Base-by-base conservation (phyloP, 2,797 vertebrate genomes). In the Eospalax fontanierii region DNA sequence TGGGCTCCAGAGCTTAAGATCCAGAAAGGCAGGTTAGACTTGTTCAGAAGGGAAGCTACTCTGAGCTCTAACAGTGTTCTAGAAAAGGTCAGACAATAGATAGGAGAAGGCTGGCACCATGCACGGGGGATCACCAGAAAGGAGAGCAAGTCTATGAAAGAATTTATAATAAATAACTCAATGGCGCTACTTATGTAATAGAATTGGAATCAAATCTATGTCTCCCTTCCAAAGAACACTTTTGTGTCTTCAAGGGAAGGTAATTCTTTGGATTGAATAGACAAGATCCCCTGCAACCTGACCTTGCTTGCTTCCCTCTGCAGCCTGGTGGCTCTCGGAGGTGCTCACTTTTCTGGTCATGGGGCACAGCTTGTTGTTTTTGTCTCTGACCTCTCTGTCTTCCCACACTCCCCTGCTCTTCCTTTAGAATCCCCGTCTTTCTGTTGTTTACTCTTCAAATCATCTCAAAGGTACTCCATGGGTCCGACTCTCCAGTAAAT, bases 161-260 rank as follows among this genome's bases (percentile, higher is more conserved):
- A 21, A 7, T 66, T 74, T 75, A 0, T 83, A 40, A 74, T 89
- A 85, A 54, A 35, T 84, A 50, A 75, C 50, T 28, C 33, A 90
- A 35, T 70, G 28, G 4, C 18, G 80, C 7, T 40, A 65, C 87
- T 87, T 84, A 65, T 81, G 6, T 93, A 75, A 74, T n/a, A 92
- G 80, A 86, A 61, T 70, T 19, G 73, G 57, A 91, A n/a, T 79
- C 66, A 89, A 84, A 93, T 93, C 43, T 66, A 8, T 46, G 26
- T 70, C 54, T 89, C 61, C 16, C 24, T 81, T 95, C 63, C 75
- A 73, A 79, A 91, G 76, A 92, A 73, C 2, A 57, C 18, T 81
- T 43, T 6, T 19, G 33, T 40, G 14, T 83, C 54, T 81, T 83
- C 24, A 88, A 61, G 75, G 66, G 88, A 59, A 93, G 15, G 21